Evolutionary conservation across 2,113 vertebrate species (phyloP).

Genomic region (Ailuropoda melanoleuca): DNA sequence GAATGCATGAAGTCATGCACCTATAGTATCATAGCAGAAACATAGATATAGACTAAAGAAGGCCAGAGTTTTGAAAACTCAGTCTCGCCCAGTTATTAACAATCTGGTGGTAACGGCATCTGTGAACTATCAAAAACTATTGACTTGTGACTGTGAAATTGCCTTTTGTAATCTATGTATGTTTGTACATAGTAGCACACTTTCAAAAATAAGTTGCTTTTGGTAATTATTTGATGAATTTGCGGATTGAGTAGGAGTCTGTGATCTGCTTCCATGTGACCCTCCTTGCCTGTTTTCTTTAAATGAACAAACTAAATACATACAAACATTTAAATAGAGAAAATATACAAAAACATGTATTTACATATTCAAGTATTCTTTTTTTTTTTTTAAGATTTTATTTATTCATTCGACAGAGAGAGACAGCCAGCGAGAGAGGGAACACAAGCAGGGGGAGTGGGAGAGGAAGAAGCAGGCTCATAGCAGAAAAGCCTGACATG

Average conservation of each 20-base stretch:
- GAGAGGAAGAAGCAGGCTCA: too few relatives aligned
- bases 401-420: too few relatives aligned
- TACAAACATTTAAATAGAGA: background rate
- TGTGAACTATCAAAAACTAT: background rate
- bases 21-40: background rate
- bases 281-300: background rate
- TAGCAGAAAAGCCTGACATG: too few relatives aligned
- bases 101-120: background rate
- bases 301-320: slow-evolving; percentile 9
- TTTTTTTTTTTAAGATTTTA: too few relatives aligned
- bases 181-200: background rate
- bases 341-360: background rate
- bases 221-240: slow-evolving; percentile 1
- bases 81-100: background rate
- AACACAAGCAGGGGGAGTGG: too few relatives aligned
- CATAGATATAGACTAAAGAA: background rate
- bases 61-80: slow-evolving; percentile 41
- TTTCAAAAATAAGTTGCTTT: background rate
- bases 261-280: background rate
- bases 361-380: background rate
- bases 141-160: slow-evolving; percentile 18
- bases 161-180: background rate
- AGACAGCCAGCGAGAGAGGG: too few relatives aligned
- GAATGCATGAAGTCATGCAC: background rate
- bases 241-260: background rate